Percentiles rank a stretch among this genome's conserved stretches.
Conservation (phyloP, 2,888 invertebrate species). For the Vesta saturnalis region DNA sequence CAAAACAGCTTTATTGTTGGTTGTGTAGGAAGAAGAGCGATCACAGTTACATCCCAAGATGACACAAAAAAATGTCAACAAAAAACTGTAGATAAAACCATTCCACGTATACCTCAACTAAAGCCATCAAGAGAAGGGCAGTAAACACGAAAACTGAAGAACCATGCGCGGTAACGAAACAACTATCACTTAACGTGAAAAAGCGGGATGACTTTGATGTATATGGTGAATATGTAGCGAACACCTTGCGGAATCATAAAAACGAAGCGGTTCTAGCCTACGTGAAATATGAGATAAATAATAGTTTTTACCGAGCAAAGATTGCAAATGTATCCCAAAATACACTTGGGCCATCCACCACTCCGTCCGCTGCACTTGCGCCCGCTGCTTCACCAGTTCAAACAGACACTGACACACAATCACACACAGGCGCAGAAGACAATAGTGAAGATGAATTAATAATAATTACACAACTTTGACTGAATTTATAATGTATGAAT, state of each 20-base stretch:
- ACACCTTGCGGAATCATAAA: constrained; percentile 18
- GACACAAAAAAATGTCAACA: too few relatives aligned
- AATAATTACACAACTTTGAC: constrained; percentile 8
- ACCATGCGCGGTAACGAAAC: constrained; percentile 34
- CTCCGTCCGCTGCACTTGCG: too few relatives aligned
- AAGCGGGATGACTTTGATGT: constrained; percentile 38
- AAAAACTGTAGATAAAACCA: constrained; percentile 25
- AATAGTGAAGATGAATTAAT: too few relatives aligned
- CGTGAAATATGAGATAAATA: constrained; percentile 10
- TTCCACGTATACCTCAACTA: too few relatives aligned
- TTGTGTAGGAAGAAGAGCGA: constrained; percentile 9
- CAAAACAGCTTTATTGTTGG: too few relatives aligned
- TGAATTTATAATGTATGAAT: constrained; percentile 9
- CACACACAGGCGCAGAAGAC: background rate
- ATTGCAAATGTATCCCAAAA: constrained; percentile 14
- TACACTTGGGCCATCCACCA: too few relatives aligned
- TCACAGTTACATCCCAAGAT: constrained; percentile 17
- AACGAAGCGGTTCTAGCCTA: background rate
- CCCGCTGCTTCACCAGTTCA: background rate
- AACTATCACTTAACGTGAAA: constrained; percentile 29
- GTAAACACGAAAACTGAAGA: constrained; percentile 35
- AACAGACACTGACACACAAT: constrained; percentile 3
- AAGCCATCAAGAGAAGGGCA: constrained; percentile 30
- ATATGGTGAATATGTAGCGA: constrained; percentile 24
- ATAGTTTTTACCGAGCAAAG: constrained; percentile 10